Evolutionary conservation across 2,888 invertebrate genomes (phyloP), one percentile per base, ranked within the genome.

Genomic region (Drosophila multiciliata): DNA sequence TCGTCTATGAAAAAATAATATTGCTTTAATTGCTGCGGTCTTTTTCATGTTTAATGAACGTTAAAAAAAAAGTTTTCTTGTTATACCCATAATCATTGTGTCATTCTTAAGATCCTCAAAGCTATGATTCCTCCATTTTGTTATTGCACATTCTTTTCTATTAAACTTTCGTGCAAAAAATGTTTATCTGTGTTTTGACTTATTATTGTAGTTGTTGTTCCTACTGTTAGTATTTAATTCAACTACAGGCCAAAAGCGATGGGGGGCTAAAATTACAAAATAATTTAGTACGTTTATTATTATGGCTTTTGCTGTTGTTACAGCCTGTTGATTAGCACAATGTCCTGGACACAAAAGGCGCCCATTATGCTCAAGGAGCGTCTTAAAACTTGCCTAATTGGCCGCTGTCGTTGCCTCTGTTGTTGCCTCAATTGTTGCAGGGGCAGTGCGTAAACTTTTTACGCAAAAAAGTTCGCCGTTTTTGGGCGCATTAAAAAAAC

Each of bases 301-400:
- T 62, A 26, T 35, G 49, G 54, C 36, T 59, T 35, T 53, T 63
- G 53, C 36, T 64, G 38, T 32, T 33, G 15, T 23, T 73, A 15
- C 7, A 20, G 40, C 52, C 45, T 73, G 65, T 70, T 81, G 87
- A 82, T 87, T 82, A 82, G 83, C 79, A 73, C 75, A 65, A 63
- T 59, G 73, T 79, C 54, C 64, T 67, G 70, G 35, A 57, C 82
- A 81, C 79, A 80, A 80, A 79, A 78, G 79, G 65, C 74, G 67
- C 15, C 60, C 70, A 78, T 74, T 78, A 79, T 53, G 50, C 68
- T 80, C 68, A 75, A 75, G 80, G 65, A 71, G 66, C 65, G 58
- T 54, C 80, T 80, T 71, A 69, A 80, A 78, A 78, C 72, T 76
- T 69, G 80, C 71, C 78, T 78, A 78, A 78, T 78, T 78, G 78